Evolutionary conservation across 2,113 vertebrate genomes (phyloP).

Genomic region (Brienomyrus brachyistius): DNA sequence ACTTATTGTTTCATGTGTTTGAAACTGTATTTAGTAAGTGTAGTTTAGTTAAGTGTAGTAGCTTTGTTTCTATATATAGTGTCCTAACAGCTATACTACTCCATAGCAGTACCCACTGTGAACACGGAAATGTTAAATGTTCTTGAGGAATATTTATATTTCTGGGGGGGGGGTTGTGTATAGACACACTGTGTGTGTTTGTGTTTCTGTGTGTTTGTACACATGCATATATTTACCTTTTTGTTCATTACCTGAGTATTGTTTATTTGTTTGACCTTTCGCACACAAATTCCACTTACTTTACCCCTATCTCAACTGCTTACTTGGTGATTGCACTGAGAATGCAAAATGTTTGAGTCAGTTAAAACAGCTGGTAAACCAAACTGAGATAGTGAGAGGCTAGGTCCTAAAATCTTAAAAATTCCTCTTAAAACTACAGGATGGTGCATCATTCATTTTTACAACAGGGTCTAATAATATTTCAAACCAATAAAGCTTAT

Average conservation of each 20-base stretch:
- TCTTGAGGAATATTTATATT: not conserved
- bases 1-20: not conserved
- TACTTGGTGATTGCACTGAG: not conserved
- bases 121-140: not conserved
- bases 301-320: not conserved
- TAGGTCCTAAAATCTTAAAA: not conserved
- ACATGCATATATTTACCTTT: not conserved
- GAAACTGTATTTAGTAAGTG: not conserved
- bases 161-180: not conserved
- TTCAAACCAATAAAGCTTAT: not conserved
- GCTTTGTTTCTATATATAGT: not conserved
- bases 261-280: not conserved
- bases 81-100: not conserved
- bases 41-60: no score
- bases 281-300: not conserved
- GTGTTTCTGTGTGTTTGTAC: not conserved
- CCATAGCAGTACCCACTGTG: not conserved
- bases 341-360: not conserved
- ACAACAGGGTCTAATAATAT: not conserved
- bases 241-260: not conserved
- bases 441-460: not conserved
- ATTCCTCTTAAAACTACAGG: not conserved
- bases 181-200: not conserved
- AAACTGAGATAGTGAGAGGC: not conserved
- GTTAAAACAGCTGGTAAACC: not conserved